phyloP scores from a whole-genome alignment of 2,113 vertebrate species.

The Misgurnus mizolepis region DNA sequence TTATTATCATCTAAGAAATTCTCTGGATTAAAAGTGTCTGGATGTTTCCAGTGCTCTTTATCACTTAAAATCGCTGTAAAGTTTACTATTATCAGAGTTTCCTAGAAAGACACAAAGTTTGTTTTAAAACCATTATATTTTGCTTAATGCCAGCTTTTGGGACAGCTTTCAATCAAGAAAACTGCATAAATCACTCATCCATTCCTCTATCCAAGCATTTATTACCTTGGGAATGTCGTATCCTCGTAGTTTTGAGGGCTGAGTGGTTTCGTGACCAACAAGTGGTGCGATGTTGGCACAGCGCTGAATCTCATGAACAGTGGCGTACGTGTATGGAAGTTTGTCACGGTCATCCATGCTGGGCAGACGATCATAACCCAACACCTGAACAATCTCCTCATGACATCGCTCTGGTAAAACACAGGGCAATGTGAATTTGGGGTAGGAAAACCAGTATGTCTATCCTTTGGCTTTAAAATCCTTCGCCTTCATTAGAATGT shows the following conservation, averaged over 20 bases:
- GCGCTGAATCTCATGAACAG: conserved; percentile 56
- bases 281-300: conserved; percentile 45
- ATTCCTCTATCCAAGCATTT: background rate
- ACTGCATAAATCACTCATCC: background rate
- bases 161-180: too few relatives aligned
- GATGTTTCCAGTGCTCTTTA: conserved; percentile 71
- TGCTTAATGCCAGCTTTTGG: too few relatives aligned
- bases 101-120: conserved; percentile 56
- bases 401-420: conserved; percentile 47
- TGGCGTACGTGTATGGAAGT: conserved; percentile 51
- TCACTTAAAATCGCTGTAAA: conserved; percentile 68
- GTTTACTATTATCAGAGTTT: conserved; percentile 68
- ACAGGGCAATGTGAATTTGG: background rate
- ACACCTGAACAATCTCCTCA: conserved; percentile 49
- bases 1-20: conserved; percentile 69
- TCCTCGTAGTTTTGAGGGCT: conserved; percentile 41
- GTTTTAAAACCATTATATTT: too few relatives aligned
- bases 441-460: too few relatives aligned
- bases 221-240: conserved; percentile 50
- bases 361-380: conserved; percentile 48
- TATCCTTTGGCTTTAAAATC: too few relatives aligned
- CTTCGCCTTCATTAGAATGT: too few relatives aligned
- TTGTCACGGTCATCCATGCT: conserved; percentile 50
- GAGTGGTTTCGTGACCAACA: conserved; percentile 19
- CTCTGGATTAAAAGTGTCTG: conserved; percentile 71